These are phyloP conservation scores for Diadegma fenestrale DNA, from an alignment of 2,888 invertebrate species.

Conservation along the genomic window DNA sequence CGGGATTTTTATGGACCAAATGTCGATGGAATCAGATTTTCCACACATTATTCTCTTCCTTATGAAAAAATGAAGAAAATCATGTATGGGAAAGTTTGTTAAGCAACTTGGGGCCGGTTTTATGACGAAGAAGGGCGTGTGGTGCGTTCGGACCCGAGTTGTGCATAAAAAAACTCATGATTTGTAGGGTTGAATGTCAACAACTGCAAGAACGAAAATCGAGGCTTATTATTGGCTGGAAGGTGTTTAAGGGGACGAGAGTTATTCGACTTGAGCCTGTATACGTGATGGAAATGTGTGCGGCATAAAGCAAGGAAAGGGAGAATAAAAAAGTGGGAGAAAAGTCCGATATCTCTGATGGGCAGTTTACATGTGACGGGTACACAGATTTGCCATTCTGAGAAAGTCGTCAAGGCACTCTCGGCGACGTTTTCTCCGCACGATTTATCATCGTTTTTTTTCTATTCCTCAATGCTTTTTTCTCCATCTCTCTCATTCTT, in stretches of 20 bases:
- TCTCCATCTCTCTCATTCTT: constrained; percentile 19
- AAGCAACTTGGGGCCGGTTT: no score
- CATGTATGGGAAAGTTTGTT: no score
- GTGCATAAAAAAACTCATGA: no score
- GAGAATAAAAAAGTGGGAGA: constrained; percentile 37
- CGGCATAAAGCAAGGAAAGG: not conserved
- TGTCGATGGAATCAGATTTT: no score
- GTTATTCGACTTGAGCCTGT: not conserved
- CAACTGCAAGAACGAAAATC: not conserved
- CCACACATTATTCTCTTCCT: no score
- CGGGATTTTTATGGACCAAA: no score
- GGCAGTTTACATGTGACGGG: constrained; percentile 78
- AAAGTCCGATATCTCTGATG: constrained; percentile 74
- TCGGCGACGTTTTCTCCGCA: constrained; percentile 68
- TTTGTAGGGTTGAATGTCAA: no score
- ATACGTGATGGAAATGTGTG: constrained; percentile 53
- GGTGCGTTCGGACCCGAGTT: no score
- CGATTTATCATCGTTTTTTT: constrained; percentile 71
- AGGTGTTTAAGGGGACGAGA: not conserved
- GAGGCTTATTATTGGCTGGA: not conserved
- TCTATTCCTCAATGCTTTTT: constrained; percentile 34
- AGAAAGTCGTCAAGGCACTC: constrained; percentile 72
- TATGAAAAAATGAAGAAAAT: no score
- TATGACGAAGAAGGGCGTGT: no score
- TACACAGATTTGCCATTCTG: constrained; percentile 84